Conservation (phyloP, 2,113 vertebrate species). For the Sialia sialis region DNA sequence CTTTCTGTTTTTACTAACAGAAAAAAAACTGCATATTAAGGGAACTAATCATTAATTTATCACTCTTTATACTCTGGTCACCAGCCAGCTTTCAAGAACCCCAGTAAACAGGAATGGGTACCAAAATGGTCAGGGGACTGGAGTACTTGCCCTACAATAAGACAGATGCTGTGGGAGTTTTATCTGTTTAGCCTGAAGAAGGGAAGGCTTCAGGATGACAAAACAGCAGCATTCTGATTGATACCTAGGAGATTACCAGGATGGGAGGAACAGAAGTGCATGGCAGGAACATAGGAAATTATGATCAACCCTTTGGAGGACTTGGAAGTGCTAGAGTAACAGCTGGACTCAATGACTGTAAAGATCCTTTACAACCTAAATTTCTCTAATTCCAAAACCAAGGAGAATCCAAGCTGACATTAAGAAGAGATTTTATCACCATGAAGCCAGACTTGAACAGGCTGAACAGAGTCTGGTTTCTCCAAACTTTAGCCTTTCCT, state of each 20-base stretch:
- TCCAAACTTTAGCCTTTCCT: background rate
- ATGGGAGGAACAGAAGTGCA: background rate
- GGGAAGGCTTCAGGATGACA: background rate
- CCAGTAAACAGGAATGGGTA: background rate
- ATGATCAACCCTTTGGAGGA: background rate
- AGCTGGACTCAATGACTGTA: accelerated
- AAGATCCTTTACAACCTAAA: background rate
- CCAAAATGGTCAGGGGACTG: background rate
- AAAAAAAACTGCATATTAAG: background rate
- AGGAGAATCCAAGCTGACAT: background rate
- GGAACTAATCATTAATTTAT: background rate
- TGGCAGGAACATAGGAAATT: background rate
- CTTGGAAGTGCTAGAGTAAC: background rate
- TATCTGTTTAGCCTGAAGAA: background rate
- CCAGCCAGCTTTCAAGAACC: background rate
- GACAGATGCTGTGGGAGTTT: background rate
- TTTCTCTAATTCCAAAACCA: background rate
- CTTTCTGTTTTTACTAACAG: background rate
- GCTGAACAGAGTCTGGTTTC: background rate
- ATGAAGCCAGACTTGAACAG: background rate
- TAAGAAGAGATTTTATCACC: background rate
- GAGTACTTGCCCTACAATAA: background rate
- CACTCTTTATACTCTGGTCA: background rate
- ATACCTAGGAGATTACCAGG: background rate
- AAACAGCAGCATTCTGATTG: background rate